Base-by-base conservation (phyloP, 2,888 invertebrate genomes). In the Harmothoe impar region DNA sequence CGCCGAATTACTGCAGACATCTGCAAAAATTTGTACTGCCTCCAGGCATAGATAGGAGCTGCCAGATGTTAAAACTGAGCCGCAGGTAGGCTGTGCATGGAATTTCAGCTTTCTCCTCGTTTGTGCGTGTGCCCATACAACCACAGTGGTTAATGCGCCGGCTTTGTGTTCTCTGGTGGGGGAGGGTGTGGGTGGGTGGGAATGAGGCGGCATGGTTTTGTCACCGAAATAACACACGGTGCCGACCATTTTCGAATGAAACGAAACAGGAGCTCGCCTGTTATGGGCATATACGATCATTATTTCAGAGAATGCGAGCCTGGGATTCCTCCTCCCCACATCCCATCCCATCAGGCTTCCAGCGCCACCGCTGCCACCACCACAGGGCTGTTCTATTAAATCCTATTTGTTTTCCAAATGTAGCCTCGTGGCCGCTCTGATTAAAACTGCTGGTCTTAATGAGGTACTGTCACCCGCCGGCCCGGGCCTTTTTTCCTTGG, bases 381-480 rank as follows among this genome's bases (percentile, higher is more conserved):
- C 72, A 29, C 29, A 29, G 72, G 72, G 29, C 25, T 0, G 72
- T 72, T 72, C 72, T 72, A 72, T 72, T 72, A 72, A 72, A 72
- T 72, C 72, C 72, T 25, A 72, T 72, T 72, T 81, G 81, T 20
- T 81, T 33, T 17, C 35, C 33, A 43, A 81, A 81, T 81, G 43
- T 43, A 81, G 81, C 81, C 33, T 17, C 81, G 35, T 20, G 20
- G 23, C 81, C 20, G 7, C 43, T 17, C 81, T 81, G 81, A 81
- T 81, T 81, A 81, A 81, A 81, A 81, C 23, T 81, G 81, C 35
- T 35, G 17, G 77, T 7, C n/a, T 43, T 81, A 81, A 81, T 81
- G 81, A 33, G 81, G n/a, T 17, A 33, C 35, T 81, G 81, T 81
- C 81, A 81, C 81, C 81, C 81, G 43, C 81, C 20, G 81, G 81